Percentiles rank a stretch among this genome's conserved stretches.
Evolutionary conservation across 2,888 invertebrate genomes (phyloP).

Genomic region (Steromphala cineraria): DNA sequence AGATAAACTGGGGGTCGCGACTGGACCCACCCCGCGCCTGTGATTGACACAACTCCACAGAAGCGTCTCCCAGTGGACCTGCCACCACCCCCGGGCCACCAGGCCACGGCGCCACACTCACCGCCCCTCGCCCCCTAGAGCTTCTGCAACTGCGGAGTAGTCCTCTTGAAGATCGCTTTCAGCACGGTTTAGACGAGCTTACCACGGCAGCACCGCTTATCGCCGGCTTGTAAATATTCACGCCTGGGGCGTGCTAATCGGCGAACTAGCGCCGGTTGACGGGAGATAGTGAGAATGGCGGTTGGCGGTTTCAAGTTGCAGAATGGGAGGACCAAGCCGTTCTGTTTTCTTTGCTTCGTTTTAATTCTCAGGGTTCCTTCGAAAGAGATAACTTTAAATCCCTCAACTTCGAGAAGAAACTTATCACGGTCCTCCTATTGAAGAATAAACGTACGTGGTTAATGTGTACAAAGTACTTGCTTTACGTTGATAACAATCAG

Average conservation of each 20-base stretch:
- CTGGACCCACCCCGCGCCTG: not conserved
- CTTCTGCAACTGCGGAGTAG: not conserved
- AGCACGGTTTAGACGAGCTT: not conserved
- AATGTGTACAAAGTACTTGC: too few species aligned
- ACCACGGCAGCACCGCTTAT: not conserved
- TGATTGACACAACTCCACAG: not conserved
- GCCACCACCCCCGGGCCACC: not conserved
- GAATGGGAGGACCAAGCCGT: not conserved
- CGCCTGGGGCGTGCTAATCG: conserved; percentile 5
- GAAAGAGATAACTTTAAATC: too few species aligned
- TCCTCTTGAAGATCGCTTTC: not conserved
- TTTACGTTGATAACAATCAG: too few species aligned
- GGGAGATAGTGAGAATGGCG: not conserved
- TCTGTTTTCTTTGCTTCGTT: too few species aligned
- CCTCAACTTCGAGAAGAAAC: too few species aligned
- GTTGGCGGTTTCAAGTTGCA: not conserved
- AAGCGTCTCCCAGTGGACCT: not conserved
- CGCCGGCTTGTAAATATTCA: not conserved
- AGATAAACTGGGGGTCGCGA: not conserved
- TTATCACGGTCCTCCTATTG: too few species aligned
- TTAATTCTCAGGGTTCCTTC: too few species aligned
- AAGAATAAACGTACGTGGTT: too few species aligned
- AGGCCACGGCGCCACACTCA: not conserved
- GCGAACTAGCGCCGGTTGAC: not conserved
- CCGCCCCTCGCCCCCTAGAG: not conserved